Evolutionary conservation across 2,888 invertebrate genomes (phyloP), one percentile per base, ranked within the genome.

Genomic region (Autographa gamma): DNA sequence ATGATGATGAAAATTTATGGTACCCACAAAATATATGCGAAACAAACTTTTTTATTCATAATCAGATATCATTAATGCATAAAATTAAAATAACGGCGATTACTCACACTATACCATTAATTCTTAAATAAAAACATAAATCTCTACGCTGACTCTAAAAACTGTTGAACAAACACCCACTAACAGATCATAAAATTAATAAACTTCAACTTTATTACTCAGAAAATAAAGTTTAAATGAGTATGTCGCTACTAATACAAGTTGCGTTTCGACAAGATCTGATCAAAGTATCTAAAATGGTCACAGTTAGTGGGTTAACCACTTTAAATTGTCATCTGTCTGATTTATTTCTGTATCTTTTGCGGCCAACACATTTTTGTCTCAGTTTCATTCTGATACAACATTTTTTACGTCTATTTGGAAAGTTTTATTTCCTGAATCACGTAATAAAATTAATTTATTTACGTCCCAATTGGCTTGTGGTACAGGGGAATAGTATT

Each of bases 221-320:
- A 14, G 48, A 7, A 32, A 31, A 79, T 83, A 83, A 73, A 69
- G 76, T 81, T 90, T 89, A 82, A 85, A 86, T 81, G 85, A 80
- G 81, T 68, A 79, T 71, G 73, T 79, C 74, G 76, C 71, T 73
- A 68, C 73, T 84, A 79, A 79, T 76, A 85, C 86, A 90, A 89
- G 90, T 90, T 92, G 87, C 88, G 90, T 90, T 93, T 93, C 94
- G 91, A 93, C 93, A 93, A 95, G 93, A 95, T 95, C 90, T 93
- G 94, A 95, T 95, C 95, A 94, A 93, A 93, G 93, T 92, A 95
- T 95, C 95, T 96, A 96, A 96, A 96, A 96, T 96, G 96, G 96
- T 95, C 95, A 95, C 96, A 95, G 95, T 93, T 95, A 95, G 94
- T 96, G 95, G 96, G 96, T 95, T 95, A 95, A 95, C 96, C 96